Percentiles rank a stretch among this genome's conserved stretches.
phyloP scores from a whole-genome alignment of 2,888 invertebrate genomes.

The Parapristionchus giblindavisi region DNA sequence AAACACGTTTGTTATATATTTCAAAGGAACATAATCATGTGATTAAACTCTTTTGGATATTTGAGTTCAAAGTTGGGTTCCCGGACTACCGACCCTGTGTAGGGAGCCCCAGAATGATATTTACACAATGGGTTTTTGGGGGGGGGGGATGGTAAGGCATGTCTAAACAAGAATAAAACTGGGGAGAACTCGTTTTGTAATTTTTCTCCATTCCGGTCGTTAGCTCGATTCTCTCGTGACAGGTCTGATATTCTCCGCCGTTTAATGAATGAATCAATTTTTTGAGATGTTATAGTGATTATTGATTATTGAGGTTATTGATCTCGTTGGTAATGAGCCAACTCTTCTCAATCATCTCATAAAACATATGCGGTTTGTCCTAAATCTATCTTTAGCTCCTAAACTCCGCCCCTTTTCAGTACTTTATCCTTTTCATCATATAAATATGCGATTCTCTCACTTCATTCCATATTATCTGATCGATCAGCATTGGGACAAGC shows the following conservation, averaged over 20 bases:
- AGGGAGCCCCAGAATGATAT: too few relatives aligned
- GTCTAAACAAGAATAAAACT: too few relatives aligned
- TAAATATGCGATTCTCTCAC: conserved; percentile 62
- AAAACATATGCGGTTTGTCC: conserved; percentile 27
- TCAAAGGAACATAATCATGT: too few relatives aligned
- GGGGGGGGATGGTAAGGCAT: too few relatives aligned
- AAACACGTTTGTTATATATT: too few relatives aligned
- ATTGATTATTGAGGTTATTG: conserved; percentile 5
- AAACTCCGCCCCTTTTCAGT: conserved; percentile 39
- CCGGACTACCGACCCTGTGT: too few relatives aligned
- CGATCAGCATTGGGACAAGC: conserved; percentile 28
- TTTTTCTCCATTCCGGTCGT: too few relatives aligned
- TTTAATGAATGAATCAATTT: neutral
- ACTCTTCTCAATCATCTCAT: conserved; percentile 23
- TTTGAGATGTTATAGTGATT: neutral
- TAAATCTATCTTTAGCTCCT: neutral
- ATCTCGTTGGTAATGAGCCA: conserved; percentile 28
- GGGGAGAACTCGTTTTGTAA: too few relatives aligned
- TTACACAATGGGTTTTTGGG: too few relatives aligned
- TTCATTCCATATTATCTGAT: conserved; percentile 62
- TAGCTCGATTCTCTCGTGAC: neutral
- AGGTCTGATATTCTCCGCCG: neutral
- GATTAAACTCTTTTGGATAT: too few relatives aligned
- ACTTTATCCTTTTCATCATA: conserved; percentile 55
- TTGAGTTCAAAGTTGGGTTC: too few relatives aligned